Evolutionary conservation across 2,113 vertebrate genomes (phyloP).

Genomic region (Odocoileus hemionus): DNA sequence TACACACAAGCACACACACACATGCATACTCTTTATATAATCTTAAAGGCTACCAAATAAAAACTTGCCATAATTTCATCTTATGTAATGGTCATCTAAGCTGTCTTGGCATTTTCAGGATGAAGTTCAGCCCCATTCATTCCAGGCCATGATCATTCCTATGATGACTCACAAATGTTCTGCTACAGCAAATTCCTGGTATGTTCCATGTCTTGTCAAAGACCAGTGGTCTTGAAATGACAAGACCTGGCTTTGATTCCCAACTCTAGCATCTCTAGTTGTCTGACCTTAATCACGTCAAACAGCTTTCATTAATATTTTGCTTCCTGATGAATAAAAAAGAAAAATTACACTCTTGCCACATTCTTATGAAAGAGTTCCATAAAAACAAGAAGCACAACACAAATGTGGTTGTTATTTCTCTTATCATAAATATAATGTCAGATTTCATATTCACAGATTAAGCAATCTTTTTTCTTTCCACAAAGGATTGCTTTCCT

Average conservation of each 20-base stretch:
- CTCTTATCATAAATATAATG: background rate
- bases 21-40: background rate
- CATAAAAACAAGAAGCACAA: background rate
- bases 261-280: background rate
- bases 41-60: background rate
- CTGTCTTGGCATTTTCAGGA: background rate
- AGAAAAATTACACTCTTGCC: background rate
- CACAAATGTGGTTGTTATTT: background rate
- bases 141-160: background rate
- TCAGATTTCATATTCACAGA: background rate
- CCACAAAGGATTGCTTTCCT: background rate
- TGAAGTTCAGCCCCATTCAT: background rate
- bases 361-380: background rate
- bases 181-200: background rate
- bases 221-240: background rate
- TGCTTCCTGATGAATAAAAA: background rate
- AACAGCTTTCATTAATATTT: background rate
- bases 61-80: background rate
- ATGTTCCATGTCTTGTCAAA: background rate
- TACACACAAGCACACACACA: background rate
- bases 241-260: background rate
- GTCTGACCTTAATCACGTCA: background rate
- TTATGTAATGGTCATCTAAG: background rate
- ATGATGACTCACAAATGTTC: background rate
- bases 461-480: background rate